Evolutionary conservation across 2,797 vertebrate genomes (phyloP), one percentile per base, ranked within the genome.

Genomic region (Amphiprion clarkii): DNA sequence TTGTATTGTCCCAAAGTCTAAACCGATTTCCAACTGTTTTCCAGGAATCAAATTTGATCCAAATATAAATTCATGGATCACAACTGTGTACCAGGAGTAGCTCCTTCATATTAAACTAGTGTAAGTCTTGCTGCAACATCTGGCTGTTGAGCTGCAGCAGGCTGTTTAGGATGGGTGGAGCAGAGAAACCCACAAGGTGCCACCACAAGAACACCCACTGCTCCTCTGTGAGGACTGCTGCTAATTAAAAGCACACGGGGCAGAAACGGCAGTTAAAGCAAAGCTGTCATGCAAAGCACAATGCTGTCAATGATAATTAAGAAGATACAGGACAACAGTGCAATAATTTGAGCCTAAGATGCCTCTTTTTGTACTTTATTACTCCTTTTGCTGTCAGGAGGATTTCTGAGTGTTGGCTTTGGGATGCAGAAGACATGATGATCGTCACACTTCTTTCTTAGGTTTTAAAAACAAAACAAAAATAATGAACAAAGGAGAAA

Each of bases 181-280:
- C 67, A 76, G 71, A 62, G 42, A 62, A 92, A 87, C 57, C 87
- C 83, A 84, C 73, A 90, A 79, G 82, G 83, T 82, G 80, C 77
- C 82, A 87, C 87, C 76, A 76, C 88, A 88, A 78, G 76, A 87
- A 89, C 87, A 89, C 87, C 74, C 74, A 76, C 87, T 77, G 79
- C 81, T 82, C 29, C 60, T 75, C 64, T 71, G 77, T 66, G 74
- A 79, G 68, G 60, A 72, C 68, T 60, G 78, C 80, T 52, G 79
- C n/a, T 86, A 77, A 88, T 89, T 78, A 70, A 85, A 87, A 77
- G 60, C 86, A 91, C 14, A 49, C 66, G 72, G 29, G 55, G 64
- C 46, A 67, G 27, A 79, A 72, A 78, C 48, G 58, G 63, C 40
- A 54, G 64, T 61, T 76, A 36, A 81, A 82, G 70, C 19, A 72